Base-by-base conservation (phyloP, 2,797 vertebrate species). In the Phoeniculus purpureus region DNA sequence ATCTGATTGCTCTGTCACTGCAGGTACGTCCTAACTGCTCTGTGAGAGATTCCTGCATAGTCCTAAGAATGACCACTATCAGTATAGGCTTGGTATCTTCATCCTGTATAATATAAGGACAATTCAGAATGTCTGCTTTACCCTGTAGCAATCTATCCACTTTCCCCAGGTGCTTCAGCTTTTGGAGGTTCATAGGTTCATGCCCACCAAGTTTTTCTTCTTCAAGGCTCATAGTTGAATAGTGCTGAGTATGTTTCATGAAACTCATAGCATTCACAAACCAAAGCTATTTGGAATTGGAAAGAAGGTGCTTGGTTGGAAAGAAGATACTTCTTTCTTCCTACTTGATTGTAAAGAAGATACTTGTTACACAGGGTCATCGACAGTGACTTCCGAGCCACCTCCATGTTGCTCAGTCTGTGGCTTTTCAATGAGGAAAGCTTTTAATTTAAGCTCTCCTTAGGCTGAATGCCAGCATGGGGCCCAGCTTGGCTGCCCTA, bases 361-460 rank as follows among this genome's bases (percentile, higher is more conserved):
- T 68, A 48, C 18, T 80, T 60, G 50, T 75, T 72, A 83, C 7
- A 10, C 17, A 29, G 5, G 9, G 25, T 80, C 21, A 19, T 87
- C 0, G 0, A 7, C 55, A 0, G 0, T 87, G 68, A 55, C 81
- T 89, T 89, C 72, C 75, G 75, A 66, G 54, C 65, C 34, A 48
- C 26, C n/a, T 90, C 48, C 14, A 20, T 18, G 19, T 80, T 77
- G 47, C 55, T 75, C 68, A 61, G 43, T 65, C n/a, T 89, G 18
- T 70, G 77, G 58, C 51, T 78, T 86, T 76, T 56, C 62, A 43
- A 14, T 22, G 32, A 93, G 66, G 43, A 87, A 71, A 47, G n/a
- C 22, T 81, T 94, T 94, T 77, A 71, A 54, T 64, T 84, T 82
- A 70, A 90, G 65, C 25, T 80, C 26, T 92, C 37, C 31, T 31